A percentile compares a stretch with the other conserved stretches of the same genome.
Evolutionary conservation across 2,797 vertebrate genomes (phyloP).

Genomic region (Anomalospiza imberbis): DNA sequence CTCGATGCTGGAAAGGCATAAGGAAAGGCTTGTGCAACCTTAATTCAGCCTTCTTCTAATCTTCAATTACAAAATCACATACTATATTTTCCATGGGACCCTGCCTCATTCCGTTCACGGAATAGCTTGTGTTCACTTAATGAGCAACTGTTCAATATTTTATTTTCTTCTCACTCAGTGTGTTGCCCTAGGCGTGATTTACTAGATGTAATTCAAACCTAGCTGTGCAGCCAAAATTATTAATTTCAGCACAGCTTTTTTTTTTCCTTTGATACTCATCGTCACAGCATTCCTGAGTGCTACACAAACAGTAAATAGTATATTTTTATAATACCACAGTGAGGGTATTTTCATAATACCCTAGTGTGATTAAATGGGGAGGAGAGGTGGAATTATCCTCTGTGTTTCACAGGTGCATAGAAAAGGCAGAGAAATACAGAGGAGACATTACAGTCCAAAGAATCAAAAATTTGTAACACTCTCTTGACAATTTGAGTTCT

Average conservation of each 20-base stretch:
- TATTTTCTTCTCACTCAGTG: conserved; percentile 61
- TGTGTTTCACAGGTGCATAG: neutral
- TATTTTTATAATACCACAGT: conserved; percentile 32
- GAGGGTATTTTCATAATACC: conserved; percentile 20
- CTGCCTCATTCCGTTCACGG: conserved; percentile 13
- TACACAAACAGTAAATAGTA: conserved; percentile 45
- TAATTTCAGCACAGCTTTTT: conserved; percentile 21
- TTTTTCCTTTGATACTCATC: conserved; percentile 51
- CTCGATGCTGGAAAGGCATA: neutral
- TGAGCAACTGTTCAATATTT: conserved; percentile 65
- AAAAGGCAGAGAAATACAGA: neutral
- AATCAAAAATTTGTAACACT: neutral
- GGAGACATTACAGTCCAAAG: neutral
- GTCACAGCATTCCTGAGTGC: conserved; percentile 45
- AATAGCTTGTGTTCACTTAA: conserved; percentile 44
- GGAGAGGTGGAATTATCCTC: neutral
- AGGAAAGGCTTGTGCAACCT: neutral
- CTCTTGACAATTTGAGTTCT: neutral
- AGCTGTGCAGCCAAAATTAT: conserved; percentile 56
- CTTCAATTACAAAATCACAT: conserved; percentile 28
- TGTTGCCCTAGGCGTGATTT: conserved; percentile 64
- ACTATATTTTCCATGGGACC: conserved; percentile 21
- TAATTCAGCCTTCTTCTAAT: neutral
- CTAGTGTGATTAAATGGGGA: neutral
- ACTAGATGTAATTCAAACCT: conserved; percentile 62